Percentiles rank a stretch among this genome's conserved stretches.
Evolutionary conservation across 1,140 invertebrate species (phyloP).

Genomic region (Aphaenogaster floridana): DNA sequence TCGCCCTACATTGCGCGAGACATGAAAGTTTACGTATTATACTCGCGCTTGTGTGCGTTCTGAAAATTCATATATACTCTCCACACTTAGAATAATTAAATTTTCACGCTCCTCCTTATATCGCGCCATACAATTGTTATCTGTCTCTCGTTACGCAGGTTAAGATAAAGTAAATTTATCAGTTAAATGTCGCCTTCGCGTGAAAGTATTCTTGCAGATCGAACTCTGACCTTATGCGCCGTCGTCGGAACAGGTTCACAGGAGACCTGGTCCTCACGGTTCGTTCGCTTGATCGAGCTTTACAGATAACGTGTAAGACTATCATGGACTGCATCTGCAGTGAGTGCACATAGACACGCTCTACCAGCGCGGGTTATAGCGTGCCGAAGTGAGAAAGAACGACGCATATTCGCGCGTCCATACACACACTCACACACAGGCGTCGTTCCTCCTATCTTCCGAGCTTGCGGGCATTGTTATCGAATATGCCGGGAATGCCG

Average conservation of each 20-base stretch:
- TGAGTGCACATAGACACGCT: constrained; percentile 39
- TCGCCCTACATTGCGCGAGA: neutral
- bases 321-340: constrained; percentile 53
- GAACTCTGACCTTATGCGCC: constrained; percentile 7
- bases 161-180: neutral
- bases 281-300: constrained; percentile 68
- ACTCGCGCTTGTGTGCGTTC: neutral
- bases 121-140: neutral
- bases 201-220: constrained; percentile 37
- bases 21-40: neutral
- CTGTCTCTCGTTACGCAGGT: neutral
- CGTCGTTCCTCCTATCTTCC: constrained; percentile 28
- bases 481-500: constrained; percentile 79
- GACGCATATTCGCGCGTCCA: constrained; percentile 20
- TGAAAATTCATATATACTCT: neutral
- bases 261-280: constrained; percentile 66
- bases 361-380: constrained; percentile 40
- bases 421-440: constrained; percentile 10
- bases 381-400: constrained; percentile 51
- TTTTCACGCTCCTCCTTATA: neutral
- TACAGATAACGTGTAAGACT: constrained; percentile 58
- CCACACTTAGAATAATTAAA: neutral
- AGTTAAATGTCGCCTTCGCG: neutral
- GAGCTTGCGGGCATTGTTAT: constrained; percentile 73
- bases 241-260: constrained; percentile 48